phyloP scores from a whole-genome alignment of 2,113 vertebrate species.

The Nothobranchius kuhntae region DNA sequence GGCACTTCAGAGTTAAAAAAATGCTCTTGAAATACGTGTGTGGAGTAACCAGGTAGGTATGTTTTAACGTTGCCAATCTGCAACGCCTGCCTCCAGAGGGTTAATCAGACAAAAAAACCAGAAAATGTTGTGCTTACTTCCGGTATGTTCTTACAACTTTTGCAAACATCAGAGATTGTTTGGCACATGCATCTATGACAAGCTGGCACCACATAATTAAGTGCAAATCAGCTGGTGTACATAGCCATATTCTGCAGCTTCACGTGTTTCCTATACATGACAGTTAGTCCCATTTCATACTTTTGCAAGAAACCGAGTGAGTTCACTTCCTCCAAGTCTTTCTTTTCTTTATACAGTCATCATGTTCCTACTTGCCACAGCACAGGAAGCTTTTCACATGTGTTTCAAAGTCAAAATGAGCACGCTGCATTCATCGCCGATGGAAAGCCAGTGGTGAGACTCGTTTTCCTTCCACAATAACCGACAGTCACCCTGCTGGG shows the following conservation, averaged over 20 bases:
- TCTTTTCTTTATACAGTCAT: not conserved
- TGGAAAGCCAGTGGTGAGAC: not conserved
- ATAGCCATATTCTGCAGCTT: not conserved
- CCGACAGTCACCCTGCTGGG: slow-evolving; percentile 4
- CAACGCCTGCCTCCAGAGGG: no score
- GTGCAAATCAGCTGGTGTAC: not conserved
- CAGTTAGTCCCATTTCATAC: not conserved
- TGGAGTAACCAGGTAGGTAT: no score
- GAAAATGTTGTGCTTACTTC: not conserved
- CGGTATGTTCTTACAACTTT: not conserved
- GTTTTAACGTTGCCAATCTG: no score
- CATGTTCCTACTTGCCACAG: not conserved
- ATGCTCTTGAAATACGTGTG: no score
- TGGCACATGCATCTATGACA: not conserved
- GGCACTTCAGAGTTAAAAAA: no score
- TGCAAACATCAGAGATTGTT: not conserved
- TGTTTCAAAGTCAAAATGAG: not conserved
- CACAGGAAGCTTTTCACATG: not conserved
- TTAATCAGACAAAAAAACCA: not conserved
- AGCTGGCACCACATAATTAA: no score
- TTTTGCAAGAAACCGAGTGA: not conserved
- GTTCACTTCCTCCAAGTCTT: not conserved
- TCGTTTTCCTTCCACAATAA: not conserved
- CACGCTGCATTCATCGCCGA: not conserved
- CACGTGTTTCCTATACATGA: not conserved